Base-by-base conservation (phyloP, 2,113 vertebrate genomes). In the Eudorcas thomsonii region DNA sequence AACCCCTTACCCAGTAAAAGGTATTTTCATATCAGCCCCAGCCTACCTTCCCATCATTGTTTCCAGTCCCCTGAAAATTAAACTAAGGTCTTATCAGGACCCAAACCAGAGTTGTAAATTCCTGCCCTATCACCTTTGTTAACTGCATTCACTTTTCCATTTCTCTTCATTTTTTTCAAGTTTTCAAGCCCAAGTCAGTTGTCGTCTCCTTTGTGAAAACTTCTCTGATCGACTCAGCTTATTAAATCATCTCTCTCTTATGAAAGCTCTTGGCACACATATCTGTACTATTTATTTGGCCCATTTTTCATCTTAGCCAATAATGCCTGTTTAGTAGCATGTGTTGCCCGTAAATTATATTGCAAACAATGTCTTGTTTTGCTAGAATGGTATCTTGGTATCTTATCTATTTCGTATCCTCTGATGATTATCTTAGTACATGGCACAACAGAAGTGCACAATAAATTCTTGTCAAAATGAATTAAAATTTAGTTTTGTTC, bases 391-490 rank as follows among this genome's bases (percentile, higher is more conserved):
- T 57, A n/a, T 71, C 13, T 71, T 71, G n/a, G 10, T 39, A 71
- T 74, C 67, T 78, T 88, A 91, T 4, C 43, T 81, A 62, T 88
- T 95, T 93, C 81, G 48, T 92, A 19, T 83, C 25, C 50, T 28
- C 5, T 45, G 21, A 85, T 92, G 25, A 74, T 48, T 92, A n/a
- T 96, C 48, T 81, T 54, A 92, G 43, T 62, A 67, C 4, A 12
- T 78, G n/a, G 26, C 36, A 45, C 67, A 87, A 52, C 23, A 86
- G 43, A 84, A 93, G 95, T 87, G 26, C 33, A 64, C 17, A 71
- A 43, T 87, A 96, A 62, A 67, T 93, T 84, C 54, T 59, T 95
- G 15, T 96, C 45, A 82, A 88, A 89, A 50, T 90, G 26, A 78
- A 95, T 67, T 91, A 60, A 96, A 89, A 90, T 82, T 86, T 11